A percentile compares a stretch with the other conserved stretches of the same genome.
Evolutionary conservation across 2,888 invertebrate genomes (phyloP).

Genomic region (Desoria tigrina): DNA sequence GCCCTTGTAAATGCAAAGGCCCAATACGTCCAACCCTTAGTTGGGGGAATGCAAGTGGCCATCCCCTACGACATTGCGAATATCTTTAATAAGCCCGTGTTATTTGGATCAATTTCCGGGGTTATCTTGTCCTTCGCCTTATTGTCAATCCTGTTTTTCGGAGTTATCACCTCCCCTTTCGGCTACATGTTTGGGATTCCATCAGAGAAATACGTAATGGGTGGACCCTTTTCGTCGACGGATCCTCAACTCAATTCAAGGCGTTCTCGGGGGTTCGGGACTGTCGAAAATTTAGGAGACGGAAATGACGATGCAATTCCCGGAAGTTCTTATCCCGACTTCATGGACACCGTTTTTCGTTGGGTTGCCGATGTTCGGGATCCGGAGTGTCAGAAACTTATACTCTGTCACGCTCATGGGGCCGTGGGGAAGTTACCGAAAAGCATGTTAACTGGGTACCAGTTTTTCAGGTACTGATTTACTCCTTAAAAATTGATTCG

Average conservation of each 20-base stretch:
- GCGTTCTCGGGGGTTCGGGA: too few relatives aligned
- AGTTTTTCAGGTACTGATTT: constrained; percentile 32
- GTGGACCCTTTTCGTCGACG: constrained; percentile 13
- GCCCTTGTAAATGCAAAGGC: constrained; percentile 22
- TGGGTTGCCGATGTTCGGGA: constrained; percentile 18
- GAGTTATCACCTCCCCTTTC: constrained; percentile 50
- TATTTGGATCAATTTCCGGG: constrained; percentile 35
- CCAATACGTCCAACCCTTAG: constrained; percentile 49
- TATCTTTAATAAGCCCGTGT: constrained; percentile 47
- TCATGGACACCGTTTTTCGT: constrained; percentile 21
- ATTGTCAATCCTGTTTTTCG: constrained; percentile 45
- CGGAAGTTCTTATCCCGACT: constrained; percentile 15
- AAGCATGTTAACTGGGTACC: constrained; percentile 12
- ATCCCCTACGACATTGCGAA: constrained; percentile 51
- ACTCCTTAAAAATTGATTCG: too few relatives aligned
- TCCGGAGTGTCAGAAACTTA: constrained; percentile 23
- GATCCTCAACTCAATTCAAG: too few relatives aligned
- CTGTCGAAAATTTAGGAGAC: too few relatives aligned
- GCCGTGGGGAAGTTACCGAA: constrained; percentile 17
- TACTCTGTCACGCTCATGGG: constrained; percentile 33
- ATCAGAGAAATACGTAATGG: constrained; percentile 52
- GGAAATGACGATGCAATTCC: background rate
- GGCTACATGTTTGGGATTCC: constrained; percentile 53
- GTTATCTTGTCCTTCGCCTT: constrained; percentile 36
- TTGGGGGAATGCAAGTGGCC: constrained; percentile 48